Conservation (phyloP, 2,888 invertebrate genomes). For the Phymatocera aterrima region DNA sequence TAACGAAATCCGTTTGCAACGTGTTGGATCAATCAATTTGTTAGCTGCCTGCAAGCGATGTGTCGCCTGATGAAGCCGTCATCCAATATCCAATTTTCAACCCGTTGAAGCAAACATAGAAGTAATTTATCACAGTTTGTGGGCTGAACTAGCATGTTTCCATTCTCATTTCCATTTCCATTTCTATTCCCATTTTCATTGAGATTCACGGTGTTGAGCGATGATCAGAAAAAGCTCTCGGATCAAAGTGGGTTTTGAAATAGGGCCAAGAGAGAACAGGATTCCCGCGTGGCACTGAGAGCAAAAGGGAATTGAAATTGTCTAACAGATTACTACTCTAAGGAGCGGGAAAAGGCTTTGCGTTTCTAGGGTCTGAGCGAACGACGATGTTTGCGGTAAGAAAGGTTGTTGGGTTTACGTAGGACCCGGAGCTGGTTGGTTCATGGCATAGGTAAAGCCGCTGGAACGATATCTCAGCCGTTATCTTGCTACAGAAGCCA, state of each 20-base stretch:
- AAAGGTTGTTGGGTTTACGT: slow-evolving; percentile 34
- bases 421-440: slow-evolving; percentile 18
- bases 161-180: not conserved
- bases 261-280: slow-evolving; percentile 1
- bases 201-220: slow-evolving; percentile 14
- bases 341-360: slow-evolving; percentile 27
- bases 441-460: slow-evolving; percentile 3
- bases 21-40: not conserved
- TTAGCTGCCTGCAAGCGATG: not conserved
- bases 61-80: not conserved
- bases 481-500: not conserved
- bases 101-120: not conserved
- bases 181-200: slow-evolving; percentile 30
- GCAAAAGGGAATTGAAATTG: slow-evolving; percentile 29
- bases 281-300: slow-evolving; percentile 9
- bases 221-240: slow-evolving; percentile 31
- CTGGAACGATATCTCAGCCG: not conserved
- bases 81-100: not conserved
- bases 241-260: not conserved
- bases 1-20: not conserved
- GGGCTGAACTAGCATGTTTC: not conserved
- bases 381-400: slow-evolving; percentile 37
- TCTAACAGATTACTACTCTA: slow-evolving; percentile 40
- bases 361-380: slow-evolving; percentile 29
- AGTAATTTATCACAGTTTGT: slow-evolving; percentile 8